phyloP scores from a whole-genome alignment of 1,140 invertebrate species.

The Drosophila persimilis region DNA sequence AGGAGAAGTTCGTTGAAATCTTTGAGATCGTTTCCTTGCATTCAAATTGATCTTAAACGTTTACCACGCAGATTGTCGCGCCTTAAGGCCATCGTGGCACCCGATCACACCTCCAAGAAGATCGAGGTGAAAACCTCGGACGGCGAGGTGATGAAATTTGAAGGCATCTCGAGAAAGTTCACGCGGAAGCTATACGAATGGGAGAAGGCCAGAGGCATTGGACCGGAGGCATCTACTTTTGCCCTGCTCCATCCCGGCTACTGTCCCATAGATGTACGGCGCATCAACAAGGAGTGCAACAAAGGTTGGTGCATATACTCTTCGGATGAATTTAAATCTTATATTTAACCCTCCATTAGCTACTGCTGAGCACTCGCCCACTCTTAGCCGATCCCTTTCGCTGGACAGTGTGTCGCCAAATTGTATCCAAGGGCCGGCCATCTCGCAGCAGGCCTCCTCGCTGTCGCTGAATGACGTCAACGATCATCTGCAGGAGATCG shows the following conservation, averaged over 20 bases:
- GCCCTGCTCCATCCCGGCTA: slow-evolving; percentile 87
- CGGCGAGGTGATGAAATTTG: slow-evolving; percentile 90
- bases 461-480: slow-evolving; percentile 89
- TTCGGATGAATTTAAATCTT: not conserved
- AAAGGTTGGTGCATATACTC: slow-evolving; percentile 45
- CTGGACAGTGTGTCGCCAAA: slow-evolving; percentile 87
- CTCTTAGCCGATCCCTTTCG: slow-evolving; percentile 87
- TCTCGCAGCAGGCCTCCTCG: slow-evolving; percentile 87
- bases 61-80: slow-evolving; percentile 85
- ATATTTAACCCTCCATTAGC: slow-evolving; percentile 13
- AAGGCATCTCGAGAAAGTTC: slow-evolving; percentile 94
- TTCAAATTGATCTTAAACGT: not conserved
- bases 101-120: slow-evolving; percentile 86
- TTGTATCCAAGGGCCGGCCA: slow-evolving; percentile 78
- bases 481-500: slow-evolving; percentile 83
- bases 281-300: slow-evolving; percentile 69
- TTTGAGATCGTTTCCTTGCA: not conserved
- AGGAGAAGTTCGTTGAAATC: slow-evolving; percentile 62
- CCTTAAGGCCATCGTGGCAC: slow-evolving; percentile 85
- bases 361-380: slow-evolving; percentile 68
- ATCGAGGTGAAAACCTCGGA: slow-evolving; percentile 91
- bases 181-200: slow-evolving; percentile 95
- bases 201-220: slow-evolving; percentile 93
- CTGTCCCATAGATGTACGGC: slow-evolving; percentile 76
- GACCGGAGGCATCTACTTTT: slow-evolving; percentile 91